Evolutionary conservation across 53 echinoderm and acorn worm species (phyloP), one percentile per base, ranked within the genome.

Genomic region (Holothuria leucospilota): DNA sequence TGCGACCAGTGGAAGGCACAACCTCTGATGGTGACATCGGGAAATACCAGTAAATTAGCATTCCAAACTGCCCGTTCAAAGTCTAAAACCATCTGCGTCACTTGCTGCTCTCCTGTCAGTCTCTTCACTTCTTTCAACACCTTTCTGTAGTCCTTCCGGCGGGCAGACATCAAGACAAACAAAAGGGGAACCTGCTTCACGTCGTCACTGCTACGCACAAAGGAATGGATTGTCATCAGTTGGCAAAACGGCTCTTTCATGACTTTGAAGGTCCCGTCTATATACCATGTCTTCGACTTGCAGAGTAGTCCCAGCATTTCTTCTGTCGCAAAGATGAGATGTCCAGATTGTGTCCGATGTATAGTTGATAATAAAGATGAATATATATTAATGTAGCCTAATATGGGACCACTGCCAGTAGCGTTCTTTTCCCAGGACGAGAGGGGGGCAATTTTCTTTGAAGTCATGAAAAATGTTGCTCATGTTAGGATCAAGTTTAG

Each of bases 181-280:
- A 34, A 3, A 34, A 34, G 34, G 34, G 34, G 34, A 34, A 1
- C 34, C 34, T 34, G 34, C 34, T 34, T 34, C 34, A 34, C 27
- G 24, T 46, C 59, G 39, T 85, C 85, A 16, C 88, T 86, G 58
- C 85, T 85, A 18, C 79, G 84, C 5, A 93, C 85, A 70, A 92
- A 92, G 68, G 86, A 69, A 51, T 93, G 93, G 8, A 90, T 64
- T 2, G 72, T 78, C 64, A 89, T 86, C 62, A 93, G 84, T 59
- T 93, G 93, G 16, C 28, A n/a, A 59, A 93, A 93, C 42, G 87
- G 93, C 23, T 82, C 87, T 51, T 90, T 81, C 2, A 92, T 74
- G 6, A 92, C 29, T 60, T 92, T 92, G 63, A 92, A 92, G 15
- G 92, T 89, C 29, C 86, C 86, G 42, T 92, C 92, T 29, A 89